These are phyloP conservation scores for Coracias cyanogaster DNA, from an alignment of 2,797 vertebrate species.

Conservation along the genomic window DNA sequence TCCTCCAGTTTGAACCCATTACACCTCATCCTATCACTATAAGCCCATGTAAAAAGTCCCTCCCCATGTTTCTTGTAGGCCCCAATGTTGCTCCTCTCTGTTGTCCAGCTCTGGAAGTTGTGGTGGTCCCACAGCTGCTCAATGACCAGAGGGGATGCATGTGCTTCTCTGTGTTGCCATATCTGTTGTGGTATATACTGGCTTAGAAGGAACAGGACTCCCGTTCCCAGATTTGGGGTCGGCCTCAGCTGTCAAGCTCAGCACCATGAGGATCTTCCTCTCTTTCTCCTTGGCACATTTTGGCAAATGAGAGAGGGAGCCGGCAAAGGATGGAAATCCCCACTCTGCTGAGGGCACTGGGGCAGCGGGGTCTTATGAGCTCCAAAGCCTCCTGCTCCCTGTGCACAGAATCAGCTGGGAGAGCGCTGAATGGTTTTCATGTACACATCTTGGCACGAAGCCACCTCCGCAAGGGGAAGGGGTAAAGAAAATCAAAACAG, in stretches of 20 bases:
- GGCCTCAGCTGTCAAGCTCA: not conserved
- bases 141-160: fast-evolving
- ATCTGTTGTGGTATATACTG: fast-evolving
- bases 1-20: too few relatives aligned
- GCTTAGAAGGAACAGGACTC: not conserved
- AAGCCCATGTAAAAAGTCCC: too few relatives aligned
- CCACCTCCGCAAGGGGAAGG: not conserved
- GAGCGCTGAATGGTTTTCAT: not conserved
- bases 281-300: not conserved
- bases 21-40: too few relatives aligned
- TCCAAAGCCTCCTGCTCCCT: not conserved
- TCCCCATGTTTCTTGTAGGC: too few relatives aligned
- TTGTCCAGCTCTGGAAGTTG: not conserved
- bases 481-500: not conserved
- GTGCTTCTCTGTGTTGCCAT: fast-evolving
- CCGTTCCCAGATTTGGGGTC: not conserved
- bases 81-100: not conserved
- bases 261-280: not conserved
- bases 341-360: fast-evolving
- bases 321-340: not conserved
- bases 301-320: not conserved
- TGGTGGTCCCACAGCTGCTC: fast-evolving
- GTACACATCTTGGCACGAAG: not conserved
- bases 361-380: fast-evolving
- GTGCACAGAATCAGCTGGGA: fast-evolving